Base-by-base conservation (phyloP, 64 coral and sea anemone genomes). In the Trachythela sp. region DNA sequence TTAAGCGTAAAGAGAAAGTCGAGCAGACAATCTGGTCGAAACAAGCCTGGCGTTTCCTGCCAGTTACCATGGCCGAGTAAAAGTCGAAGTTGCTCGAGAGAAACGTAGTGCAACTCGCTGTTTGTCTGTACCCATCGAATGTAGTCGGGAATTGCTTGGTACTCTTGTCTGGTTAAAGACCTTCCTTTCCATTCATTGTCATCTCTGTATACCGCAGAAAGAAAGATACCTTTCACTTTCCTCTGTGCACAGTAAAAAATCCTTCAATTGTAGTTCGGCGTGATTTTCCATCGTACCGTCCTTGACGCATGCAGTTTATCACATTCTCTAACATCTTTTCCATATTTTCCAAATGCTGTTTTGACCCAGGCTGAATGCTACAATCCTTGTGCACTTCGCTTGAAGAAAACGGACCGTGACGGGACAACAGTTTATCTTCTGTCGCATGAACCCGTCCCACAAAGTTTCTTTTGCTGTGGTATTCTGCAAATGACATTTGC, bases 301-400 rank as follows among this genome's bases (percentile, higher is more conserved):
- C 59, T 68, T 68, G 59, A 2, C 15, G 41, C 36, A 93, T 15
- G 42, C 42, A 45, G 4, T 45, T 11, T 45, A 6, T 45, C 42
- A 85, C 87, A 89, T 45, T 75, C 67, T 27, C 48, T 27, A 13
- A 89, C 92, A 42, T 93, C 56, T 9, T 52, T 39, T 93, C 92
- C 92, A 93, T 93, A 72, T 90, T 90, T 20, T 39, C 92, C n/a
- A 59, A 34, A 39, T 93, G 88, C 14, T 90, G 38, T n/a, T 58
- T 30, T 52, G 70, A 77, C 9, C 92, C 92, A 38, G 37, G 48
- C 4, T 38, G 20, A 31, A 35, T 83, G n/a, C n/a, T n/a, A n/a
- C n/a, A n/a, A 27, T 89, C 84, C 35, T 35, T 6, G 41, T 86
- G 31, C 18, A 89, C 10, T 54, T 36, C 83, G 8, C 34, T 30